Percentiles rank a stretch among this genome's conserved stretches.
These are phyloP conservation scores for Bellardia bayeri DNA, from an alignment of 2,888 invertebrate genomes.

Conservation along the genomic window DNA sequence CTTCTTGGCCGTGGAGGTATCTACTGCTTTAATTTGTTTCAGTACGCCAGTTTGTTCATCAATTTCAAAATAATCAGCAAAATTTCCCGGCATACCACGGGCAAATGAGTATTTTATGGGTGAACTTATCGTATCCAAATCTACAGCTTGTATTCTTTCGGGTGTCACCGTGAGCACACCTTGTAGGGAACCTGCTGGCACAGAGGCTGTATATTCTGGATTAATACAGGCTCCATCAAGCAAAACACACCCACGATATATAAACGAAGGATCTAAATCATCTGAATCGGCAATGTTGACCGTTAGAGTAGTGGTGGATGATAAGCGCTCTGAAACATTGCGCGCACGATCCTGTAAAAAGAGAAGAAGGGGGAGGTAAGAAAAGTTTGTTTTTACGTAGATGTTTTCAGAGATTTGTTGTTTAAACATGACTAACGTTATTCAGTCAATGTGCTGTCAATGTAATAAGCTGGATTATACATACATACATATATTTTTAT, in stretches of 20 bases:
- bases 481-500: too few relatives aligned
- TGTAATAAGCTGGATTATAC: too few relatives aligned
- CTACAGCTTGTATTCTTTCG: slow-evolving; percentile 95
- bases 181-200: slow-evolving; percentile 90
- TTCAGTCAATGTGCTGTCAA: too few relatives aligned
- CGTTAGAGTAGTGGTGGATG: slow-evolving; percentile 93
- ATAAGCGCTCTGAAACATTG: slow-evolving; percentile 90
- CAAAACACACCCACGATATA: slow-evolving; percentile 93
- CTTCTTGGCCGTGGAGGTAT: slow-evolving; percentile 91
- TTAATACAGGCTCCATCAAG: slow-evolving; percentile 94
- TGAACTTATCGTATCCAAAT: slow-evolving; percentile 94
- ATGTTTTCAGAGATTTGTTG: too few relatives aligned
- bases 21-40: slow-evolving; percentile 91
- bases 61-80: slow-evolving; percentile 92
- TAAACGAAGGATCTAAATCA: slow-evolving; percentile 95
- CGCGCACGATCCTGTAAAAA: slow-evolving; percentile 91
- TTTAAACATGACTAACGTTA: too few relatives aligned
- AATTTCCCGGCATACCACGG: slow-evolving; percentile 91
- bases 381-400: background rate
- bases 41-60: slow-evolving; percentile 92
- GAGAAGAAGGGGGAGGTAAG: background rate
- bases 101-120: slow-evolving; percentile 93
- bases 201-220: slow-evolving; percentile 93
- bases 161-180: slow-evolving; percentile 93
- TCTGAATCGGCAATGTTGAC: slow-evolving; percentile 95